These are phyloP conservation scores for Acleris cristana DNA, from an alignment of 2,888 invertebrate genomes.

Conservation along the genomic window DNA sequence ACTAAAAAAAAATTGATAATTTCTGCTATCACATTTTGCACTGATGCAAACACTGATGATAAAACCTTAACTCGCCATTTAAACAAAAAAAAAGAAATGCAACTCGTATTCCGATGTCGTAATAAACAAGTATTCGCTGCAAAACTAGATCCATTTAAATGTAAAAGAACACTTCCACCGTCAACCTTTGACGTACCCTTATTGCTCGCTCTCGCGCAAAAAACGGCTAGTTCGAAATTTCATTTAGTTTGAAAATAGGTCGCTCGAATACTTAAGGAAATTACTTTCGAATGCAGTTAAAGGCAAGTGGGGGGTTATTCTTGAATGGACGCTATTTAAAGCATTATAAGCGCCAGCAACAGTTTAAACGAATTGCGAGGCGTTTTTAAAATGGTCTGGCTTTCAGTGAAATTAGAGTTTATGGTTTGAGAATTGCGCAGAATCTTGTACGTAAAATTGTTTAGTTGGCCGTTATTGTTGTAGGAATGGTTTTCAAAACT, in stretches of 20 bases:
- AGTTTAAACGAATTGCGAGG: conserved; percentile 19
- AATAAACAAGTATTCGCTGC: background rate
- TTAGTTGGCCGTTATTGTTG: background rate
- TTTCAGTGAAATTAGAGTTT: conserved; percentile 21
- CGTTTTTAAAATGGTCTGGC: conserved; percentile 11
- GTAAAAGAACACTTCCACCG: conserved; percentile 7
- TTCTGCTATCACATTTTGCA: no score
- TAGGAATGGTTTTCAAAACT: background rate
- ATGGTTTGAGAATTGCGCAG: conserved; percentile 12
- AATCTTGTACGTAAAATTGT: background rate
- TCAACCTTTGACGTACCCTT: conserved; percentile 12
- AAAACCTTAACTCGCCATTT: no score
- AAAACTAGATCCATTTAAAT: conserved; percentile 7
- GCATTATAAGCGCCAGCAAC: conserved; percentile 21
- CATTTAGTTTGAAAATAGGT: conserved; percentile 23
- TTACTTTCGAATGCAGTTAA: conserved; percentile 24
- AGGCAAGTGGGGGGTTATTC: conserved; percentile 14
- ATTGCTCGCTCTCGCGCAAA: background rate
- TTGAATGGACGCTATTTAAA: conserved; percentile 23
- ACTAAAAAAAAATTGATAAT: no score
- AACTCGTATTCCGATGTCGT: no score
- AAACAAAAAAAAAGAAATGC: no score
- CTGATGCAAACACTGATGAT: no score
- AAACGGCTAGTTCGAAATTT: conserved; percentile 18
- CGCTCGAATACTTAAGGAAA: conserved; percentile 27